Evolutionary conservation across 2,888 invertebrate genomes (phyloP), one percentile per base, ranked within the genome.

Genomic region (Fissipunctia ypsillon): DNA sequence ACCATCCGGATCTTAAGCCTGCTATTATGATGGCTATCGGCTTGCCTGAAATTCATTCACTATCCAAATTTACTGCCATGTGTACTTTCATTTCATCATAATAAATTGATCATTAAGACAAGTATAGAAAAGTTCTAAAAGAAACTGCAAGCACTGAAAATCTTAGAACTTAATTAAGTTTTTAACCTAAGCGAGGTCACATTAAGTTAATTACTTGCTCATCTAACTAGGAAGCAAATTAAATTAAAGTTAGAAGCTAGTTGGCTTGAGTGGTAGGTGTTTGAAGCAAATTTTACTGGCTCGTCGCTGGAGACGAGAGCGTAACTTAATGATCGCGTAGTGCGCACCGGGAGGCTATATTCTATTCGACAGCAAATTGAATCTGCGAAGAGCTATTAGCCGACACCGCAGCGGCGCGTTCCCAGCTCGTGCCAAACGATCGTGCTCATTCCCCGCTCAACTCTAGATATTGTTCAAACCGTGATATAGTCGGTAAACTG

Each of bases 351-450:
- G 93, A 93, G 93, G 92, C 91, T 94, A 93, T 93, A 92, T 92
- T 94, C 94, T 94, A 94, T 95, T 94, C 92, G 93, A 91, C 90
- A 90, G 92, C 92, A 95, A 95, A 95, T 95, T 95, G 94, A 95
- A 95, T 95, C 93, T 94, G 94, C 91, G 93, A 94, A 93, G 94
- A 94, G 94, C 95, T 95, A 95, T 95, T 95, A 95, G 94, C 93
- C 91, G 92, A 93, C 94, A 94, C 94, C 93, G 90, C 94, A 93
- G 92, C 90, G 88, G 88, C 89, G 90, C 87, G 89, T 88, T 90
- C 90, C 88, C 88, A 89, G 89, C 90, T 90, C 92, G 91, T 92
- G 93, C 92, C 93, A 94, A 92, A 92, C 91, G 92, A 93, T 91
- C 93, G 90, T 90, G 92, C 91, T 92, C 91, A 91, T 93, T 91